phyloP scores from a whole-genome alignment of 2,113 vertebrate genomes.

The Tichodroma muraria region DNA sequence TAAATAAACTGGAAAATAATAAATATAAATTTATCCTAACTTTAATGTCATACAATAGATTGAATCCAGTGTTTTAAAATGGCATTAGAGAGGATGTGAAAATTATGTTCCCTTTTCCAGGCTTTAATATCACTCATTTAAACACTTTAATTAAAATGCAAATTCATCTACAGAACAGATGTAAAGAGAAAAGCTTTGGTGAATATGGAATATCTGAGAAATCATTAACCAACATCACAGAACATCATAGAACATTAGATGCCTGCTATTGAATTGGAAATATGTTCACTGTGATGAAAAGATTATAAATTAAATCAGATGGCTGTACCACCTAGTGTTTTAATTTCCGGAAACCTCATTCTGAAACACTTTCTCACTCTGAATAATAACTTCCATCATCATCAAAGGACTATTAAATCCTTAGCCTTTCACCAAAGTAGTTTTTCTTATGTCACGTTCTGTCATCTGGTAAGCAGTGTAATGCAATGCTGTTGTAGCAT shows the following conservation, averaged over 20 bases:
- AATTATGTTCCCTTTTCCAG: constrained; percentile 1
- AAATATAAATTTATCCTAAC: not conserved
- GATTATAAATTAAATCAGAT: constrained; percentile 31
- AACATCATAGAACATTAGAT: constrained; percentile 6
- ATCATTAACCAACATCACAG: constrained; percentile 26
- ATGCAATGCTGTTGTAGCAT: not conserved
- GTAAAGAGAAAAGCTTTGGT: constrained; percentile 47
- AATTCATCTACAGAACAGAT: constrained; percentile 40
- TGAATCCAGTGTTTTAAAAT: not conserved
- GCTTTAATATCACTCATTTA: constrained; percentile 14
- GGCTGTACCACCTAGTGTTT: constrained; percentile 45
- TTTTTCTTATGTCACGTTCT: not conserved
- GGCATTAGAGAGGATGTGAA: not conserved
- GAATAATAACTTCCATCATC: constrained; percentile 28
- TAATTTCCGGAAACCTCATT: constrained; percentile 53
- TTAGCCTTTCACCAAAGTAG: not conserved
- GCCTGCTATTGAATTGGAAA: constrained; percentile 26
- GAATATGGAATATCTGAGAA: constrained; percentile 44
- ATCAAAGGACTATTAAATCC: constrained; percentile 16
- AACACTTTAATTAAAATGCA: constrained; percentile 54
- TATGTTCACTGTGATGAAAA: not conserved
- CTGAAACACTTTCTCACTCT: constrained; percentile 32
- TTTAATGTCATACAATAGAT: not conserved
- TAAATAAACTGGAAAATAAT: not conserved
- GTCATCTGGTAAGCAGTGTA: not conserved